phyloP scores from a whole-genome alignment of 2,888 invertebrate genomes.

The Tanytarsus gracilentus region DNA sequence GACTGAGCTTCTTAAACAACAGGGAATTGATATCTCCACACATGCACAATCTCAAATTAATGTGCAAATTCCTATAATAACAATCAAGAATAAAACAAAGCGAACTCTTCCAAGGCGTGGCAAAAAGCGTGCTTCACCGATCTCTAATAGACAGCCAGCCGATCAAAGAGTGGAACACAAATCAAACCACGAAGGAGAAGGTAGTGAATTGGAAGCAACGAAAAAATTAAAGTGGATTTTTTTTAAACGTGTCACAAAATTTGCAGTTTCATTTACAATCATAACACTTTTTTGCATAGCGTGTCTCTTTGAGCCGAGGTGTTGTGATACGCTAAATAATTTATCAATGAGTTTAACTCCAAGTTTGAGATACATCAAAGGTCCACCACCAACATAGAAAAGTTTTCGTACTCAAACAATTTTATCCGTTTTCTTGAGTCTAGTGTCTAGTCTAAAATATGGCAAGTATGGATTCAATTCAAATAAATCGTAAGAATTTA shows the following conservation, averaged over 20 bases:
- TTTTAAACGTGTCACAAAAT: constrained; percentile 58
- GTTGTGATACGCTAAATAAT: constrained; percentile 66
- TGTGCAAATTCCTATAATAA: constrained; percentile 28
- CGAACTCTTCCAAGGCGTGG: constrained; percentile 15
- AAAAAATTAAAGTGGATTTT: constrained; percentile 37
- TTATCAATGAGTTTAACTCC: constrained; percentile 62
- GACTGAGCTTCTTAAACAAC: constrained; percentile 38
- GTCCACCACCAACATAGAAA: constrained; percentile 60
- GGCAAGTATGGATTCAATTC: no score
- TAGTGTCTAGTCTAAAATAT: no score
- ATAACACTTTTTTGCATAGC: constrained; percentile 61
- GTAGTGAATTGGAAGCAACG: constrained; percentile 34
- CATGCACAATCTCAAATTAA: constrained; percentile 21
- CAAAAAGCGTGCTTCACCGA: constrained; percentile 15
- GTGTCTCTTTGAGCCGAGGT: constrained; percentile 61
- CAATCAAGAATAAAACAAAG: constrained; percentile 23
- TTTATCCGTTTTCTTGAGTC: no score
- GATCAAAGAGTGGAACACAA: not conserved
- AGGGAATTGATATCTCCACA: constrained; percentile 32
- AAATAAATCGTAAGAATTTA: no score
- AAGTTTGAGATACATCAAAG: constrained; percentile 63
- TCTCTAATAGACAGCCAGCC: not conserved
- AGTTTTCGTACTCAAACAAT: not conserved
- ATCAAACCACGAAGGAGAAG: not conserved
- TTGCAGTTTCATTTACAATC: constrained; percentile 61